Evolutionary conservation across 2,888 invertebrate genomes (phyloP).

Genomic region (Bellardia bayeri): DNA sequence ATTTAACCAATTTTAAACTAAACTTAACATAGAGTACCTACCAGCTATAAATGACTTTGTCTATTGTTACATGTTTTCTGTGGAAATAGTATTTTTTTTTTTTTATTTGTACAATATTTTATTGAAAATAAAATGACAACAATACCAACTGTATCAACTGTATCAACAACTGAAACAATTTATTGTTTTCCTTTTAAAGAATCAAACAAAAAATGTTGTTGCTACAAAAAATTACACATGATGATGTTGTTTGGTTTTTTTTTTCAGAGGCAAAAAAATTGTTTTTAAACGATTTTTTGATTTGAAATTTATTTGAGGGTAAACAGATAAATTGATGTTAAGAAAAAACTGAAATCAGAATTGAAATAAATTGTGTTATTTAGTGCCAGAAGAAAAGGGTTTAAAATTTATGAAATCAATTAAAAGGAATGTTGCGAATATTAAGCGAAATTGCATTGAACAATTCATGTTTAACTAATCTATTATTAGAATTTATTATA

Average conservation of each 20-base stretch:
- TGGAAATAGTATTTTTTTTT: not conserved
- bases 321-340: not conserved
- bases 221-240: not conserved
- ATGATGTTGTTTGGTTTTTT: not conserved
- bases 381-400: no score
- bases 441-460: no score
- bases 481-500: no score
- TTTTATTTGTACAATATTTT: conserved; percentile 11
- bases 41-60: not conserved
- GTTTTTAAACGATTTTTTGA: conserved; percentile 3
- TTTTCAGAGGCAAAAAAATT: conserved; percentile 3
- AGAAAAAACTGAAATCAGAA: not conserved
- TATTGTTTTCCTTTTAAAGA: conserved; percentile 17
- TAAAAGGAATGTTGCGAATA: no score
- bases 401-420: no score
- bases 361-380: not conserved
- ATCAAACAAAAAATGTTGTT: not conserved
- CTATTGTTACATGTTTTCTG: not conserved
- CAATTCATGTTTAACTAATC: no score
- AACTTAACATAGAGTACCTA: not conserved
- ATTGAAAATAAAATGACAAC: not conserved
- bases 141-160: conserved; percentile 6
- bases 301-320: conserved; percentile 20
- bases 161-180: conserved; percentile 15
- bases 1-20: not conserved